Percentiles rank a stretch among this genome's conserved stretches.
Evolutionary conservation across 2,888 invertebrate genomes (phyloP).

Genomic region (Camponotus fellah): DNA sequence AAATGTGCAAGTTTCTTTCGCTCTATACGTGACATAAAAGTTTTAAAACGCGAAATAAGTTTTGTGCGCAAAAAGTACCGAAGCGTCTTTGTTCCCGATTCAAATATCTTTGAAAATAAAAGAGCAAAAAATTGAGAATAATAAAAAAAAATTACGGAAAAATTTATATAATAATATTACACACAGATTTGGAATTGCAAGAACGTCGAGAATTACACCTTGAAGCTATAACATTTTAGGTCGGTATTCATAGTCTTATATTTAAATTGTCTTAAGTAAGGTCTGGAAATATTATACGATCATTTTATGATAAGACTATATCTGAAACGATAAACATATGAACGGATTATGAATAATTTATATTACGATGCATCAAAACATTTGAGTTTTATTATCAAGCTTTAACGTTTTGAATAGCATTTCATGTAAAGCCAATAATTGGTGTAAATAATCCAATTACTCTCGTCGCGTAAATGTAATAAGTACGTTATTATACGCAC

Average conservation of each 20-base stretch:
- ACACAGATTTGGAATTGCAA: background rate
- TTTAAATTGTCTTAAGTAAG: too few species aligned
- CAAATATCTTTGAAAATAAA: background rate
- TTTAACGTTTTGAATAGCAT: background rate
- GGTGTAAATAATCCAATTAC: background rate
- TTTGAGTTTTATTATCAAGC: background rate
- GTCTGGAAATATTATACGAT: too few species aligned
- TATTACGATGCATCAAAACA: background rate
- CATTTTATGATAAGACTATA: background rate
- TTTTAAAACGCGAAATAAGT: constrained; percentile 4
- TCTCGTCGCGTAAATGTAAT: background rate
- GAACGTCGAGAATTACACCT: background rate
- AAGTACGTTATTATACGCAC: background rate
- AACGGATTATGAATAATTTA: background rate
- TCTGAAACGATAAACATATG: too few species aligned
- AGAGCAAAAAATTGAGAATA: background rate
- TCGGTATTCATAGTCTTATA: too few species aligned
- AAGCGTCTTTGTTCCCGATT: background rate
- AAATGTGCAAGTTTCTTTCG: constrained; percentile 8
- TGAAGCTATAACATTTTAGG: background rate
- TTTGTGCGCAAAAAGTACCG: background rate
- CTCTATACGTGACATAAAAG: constrained; percentile 6
- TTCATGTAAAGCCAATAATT: background rate
- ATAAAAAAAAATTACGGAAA: background rate
- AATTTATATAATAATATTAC: background rate